Base-by-base conservation (phyloP, 2,888 invertebrate species). In the Smittia aterrima region DNA sequence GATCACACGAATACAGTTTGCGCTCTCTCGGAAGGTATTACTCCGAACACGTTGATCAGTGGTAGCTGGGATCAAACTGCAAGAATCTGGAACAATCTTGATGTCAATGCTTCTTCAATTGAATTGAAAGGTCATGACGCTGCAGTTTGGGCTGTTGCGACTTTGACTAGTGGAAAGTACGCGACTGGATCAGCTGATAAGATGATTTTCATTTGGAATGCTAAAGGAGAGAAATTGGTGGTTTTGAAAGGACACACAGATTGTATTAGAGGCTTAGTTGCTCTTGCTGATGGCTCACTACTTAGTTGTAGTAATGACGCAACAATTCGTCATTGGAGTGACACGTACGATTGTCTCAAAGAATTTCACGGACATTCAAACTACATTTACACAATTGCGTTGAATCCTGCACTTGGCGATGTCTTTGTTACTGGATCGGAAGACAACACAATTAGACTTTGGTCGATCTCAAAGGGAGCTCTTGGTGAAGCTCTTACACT, bases 61-160 rank as follows among this genome's bases (percentile, higher is more conserved):
- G 93, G 95, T 54, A 97, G 97, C 66, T 98, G 98, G 97, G 98
- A 98, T 81, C 88, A 87, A 77, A 92, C 93, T 2, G 95, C 93
- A 0, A 90, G 91, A 79, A 84, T 95, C 66, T 98, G 98, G 96
- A 85, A 85, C 68, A 77, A 91, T 1, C 85, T 85, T 75, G 83
- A 85, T 67, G 82, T 86, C 13, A 84, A 84, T 6, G 82, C 87
- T 1, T 82, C 86, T 27, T 83, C 86, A 70, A 80, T 88, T 54
- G 87, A 88, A 0, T 84, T 92, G 7, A 84, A 85, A 75, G 92
- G 92, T 0, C 93, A 93, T 78, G 85, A 87, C 76, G 91, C 92
- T 13, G 94, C 98, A 0, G 92, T 98, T 4, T 98, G 98, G 98
- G 88, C 89, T 85, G 75, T 90, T 87, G 80, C 83, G 87, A 76